Conservation (phyloP, 2,113 vertebrate species). For the Planiliza haematocheilus region DNA sequence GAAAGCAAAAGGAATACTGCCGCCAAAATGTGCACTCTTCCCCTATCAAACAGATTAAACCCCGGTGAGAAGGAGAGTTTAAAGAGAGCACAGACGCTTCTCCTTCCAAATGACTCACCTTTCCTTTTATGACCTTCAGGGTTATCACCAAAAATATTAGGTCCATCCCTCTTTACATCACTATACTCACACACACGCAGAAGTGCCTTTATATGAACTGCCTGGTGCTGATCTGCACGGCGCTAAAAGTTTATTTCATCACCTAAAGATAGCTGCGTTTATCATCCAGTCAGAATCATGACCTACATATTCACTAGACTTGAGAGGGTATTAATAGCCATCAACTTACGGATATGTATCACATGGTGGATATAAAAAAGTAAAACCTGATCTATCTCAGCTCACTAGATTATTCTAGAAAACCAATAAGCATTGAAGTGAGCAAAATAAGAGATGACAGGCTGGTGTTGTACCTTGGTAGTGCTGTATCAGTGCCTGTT, state of each 20-base stretch:
- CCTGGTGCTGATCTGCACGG: slow-evolving; percentile 8
- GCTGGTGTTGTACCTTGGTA: slow-evolving; percentile 84
- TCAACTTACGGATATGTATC: neutral
- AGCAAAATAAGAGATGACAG: neutral
- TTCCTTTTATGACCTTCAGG: slow-evolving; percentile 24
- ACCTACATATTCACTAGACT: slow-evolving; percentile 34
- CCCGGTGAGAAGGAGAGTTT: neutral
- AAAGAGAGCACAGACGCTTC: slow-evolving; percentile 8
- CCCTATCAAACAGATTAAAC: slow-evolving; percentile 42
- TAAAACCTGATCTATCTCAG: neutral
- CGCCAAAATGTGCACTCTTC: slow-evolving; percentile 13
- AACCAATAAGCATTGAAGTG: neutral
- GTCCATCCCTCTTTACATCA: slow-evolving; percentile 7
- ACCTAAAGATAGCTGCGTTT: slow-evolving; percentile 29
- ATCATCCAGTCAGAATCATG: slow-evolving; percentile 27
- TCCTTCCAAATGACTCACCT: slow-evolving; percentile 34
- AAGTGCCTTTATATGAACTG: neutral
- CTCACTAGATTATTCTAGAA: neutral
- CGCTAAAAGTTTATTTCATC: slow-evolving; percentile 5
- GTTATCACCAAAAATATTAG: slow-evolving; percentile 23
- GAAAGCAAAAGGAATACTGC: slow-evolving; percentile 15
- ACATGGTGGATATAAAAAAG: slow-evolving; percentile 2
- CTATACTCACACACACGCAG: neutral
- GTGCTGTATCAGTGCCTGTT: slow-evolving; percentile 84
- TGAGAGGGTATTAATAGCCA: slow-evolving; percentile 5